phyloP scores from a whole-genome alignment of 2,113 vertebrate genomes.

The Eudyptes chrysolophus region DNA sequence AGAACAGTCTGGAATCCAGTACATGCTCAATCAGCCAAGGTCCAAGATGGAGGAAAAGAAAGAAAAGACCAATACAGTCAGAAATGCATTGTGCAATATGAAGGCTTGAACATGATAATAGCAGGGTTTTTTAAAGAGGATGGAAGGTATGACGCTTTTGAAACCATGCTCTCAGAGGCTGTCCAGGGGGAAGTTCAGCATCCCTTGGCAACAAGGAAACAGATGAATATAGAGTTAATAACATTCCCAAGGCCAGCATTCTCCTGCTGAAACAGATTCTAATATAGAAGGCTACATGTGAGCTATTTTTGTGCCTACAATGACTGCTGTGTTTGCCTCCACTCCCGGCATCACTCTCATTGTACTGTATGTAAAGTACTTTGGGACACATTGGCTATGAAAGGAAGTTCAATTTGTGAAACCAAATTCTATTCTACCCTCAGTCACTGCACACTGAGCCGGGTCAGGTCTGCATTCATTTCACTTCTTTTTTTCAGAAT shows the following conservation, averaged over 20 bases:
- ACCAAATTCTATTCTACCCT: slow-evolving; percentile 52
- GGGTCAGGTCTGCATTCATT: slow-evolving; percentile 19
- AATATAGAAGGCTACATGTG: slow-evolving; percentile 44
- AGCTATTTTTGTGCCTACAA: slow-evolving; percentile 54
- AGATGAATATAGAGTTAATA: slow-evolving; percentile 25
- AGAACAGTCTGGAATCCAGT: not conserved
- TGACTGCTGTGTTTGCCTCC: slow-evolving; percentile 54
- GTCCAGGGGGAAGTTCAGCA: not conserved
- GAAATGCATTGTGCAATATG: not conserved
- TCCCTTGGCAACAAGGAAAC: not conserved
- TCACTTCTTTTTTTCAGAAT: not conserved
- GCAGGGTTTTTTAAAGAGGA: not conserved
- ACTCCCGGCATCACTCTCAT: not conserved
- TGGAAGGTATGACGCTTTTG: not conserved
- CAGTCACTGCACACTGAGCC: slow-evolving; percentile 16
- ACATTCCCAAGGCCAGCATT: not conserved
- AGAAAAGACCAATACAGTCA: not conserved
- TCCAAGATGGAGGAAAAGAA: not conserved
- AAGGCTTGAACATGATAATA: not conserved
- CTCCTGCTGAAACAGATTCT: slow-evolving; percentile 36
- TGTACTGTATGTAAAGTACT: slow-evolving; percentile 64
- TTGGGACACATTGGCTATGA: slow-evolving; percentile 48
- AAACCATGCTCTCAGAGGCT: not conserved
- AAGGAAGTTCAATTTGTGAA: slow-evolving; percentile 61
- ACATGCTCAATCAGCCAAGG: not conserved